Evolutionary conservation across 2,797 vertebrate genomes (phyloP).

Genomic region (Gallinago nigripennis): DNA sequence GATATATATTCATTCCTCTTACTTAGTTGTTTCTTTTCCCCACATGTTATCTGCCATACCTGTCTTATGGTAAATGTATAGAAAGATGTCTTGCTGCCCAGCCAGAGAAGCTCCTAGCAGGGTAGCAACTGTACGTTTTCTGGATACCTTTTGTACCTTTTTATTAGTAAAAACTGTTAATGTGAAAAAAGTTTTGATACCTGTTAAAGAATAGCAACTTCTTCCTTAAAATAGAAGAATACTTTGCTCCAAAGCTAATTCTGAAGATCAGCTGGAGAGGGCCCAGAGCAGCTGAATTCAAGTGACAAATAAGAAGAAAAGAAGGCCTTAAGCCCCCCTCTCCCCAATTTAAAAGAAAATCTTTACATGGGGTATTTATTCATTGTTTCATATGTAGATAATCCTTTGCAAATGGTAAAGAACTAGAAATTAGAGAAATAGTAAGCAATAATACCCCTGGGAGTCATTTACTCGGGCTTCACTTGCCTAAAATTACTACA

Average conservation of each 20-base stretch:
- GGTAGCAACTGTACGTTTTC: neutral
- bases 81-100: neutral
- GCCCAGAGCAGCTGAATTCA: neutral
- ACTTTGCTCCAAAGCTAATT: neutral
- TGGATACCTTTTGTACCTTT: neutral
- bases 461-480: slow-evolving; percentile 26
- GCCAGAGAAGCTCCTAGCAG: neutral
- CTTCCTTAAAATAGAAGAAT: neutral
- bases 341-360: neutral
- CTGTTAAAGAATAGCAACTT: neutral
- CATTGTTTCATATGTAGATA: slow-evolving; percentile 24
- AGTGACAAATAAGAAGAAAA: slow-evolving; percentile 7
- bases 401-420: slow-evolving; percentile 21
- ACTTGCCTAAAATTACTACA: slow-evolving; percentile 51
- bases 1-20: neutral
- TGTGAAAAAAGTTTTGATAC: neutral
- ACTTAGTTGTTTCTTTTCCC: neutral
- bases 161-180: neutral
- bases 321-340: neutral
- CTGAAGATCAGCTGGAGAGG: neutral
- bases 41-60: neutral
- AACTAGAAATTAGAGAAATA: slow-evolving; percentile 58
- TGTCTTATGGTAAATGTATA: neutral
- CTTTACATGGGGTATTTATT: neutral
- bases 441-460: slow-evolving; percentile 8